These are phyloP conservation scores for Papilio machaon DNA, from an alignment of 1,140 invertebrate genomes.

Conservation along the genomic window DNA sequence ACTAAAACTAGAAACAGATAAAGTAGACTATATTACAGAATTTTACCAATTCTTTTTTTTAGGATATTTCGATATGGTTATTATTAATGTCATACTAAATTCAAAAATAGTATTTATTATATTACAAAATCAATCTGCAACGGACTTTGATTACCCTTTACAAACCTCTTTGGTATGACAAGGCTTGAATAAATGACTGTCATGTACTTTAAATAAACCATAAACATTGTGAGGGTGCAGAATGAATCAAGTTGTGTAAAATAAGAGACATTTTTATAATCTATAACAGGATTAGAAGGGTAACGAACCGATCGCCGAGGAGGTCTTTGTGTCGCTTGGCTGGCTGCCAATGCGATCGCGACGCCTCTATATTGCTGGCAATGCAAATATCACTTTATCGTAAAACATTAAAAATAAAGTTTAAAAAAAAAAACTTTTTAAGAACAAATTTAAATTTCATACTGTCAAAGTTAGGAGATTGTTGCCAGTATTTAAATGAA, in stretches of 20 bases:
- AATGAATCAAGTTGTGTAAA: constrained; percentile 20
- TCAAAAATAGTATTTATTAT: too few relatives aligned
- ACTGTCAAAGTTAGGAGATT: too few relatives aligned
- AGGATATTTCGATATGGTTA: too few relatives aligned
- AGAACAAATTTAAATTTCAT: neutral
- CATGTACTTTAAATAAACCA: constrained; percentile 17
- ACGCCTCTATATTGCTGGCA: constrained; percentile 17
- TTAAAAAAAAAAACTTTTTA: neutral
- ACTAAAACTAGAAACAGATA: too few relatives aligned
- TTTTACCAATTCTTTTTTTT: too few relatives aligned
- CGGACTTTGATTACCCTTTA: neutral
- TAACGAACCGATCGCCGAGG: constrained; percentile 32
- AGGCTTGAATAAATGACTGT: neutral
- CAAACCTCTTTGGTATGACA: neutral
- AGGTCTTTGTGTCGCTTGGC: constrained; percentile 39
- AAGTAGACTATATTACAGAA: too few relatives aligned
- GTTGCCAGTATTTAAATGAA: neutral
- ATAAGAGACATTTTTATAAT: constrained; percentile 29
- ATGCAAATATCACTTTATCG: constrained; percentile 9
- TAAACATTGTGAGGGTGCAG: neutral
- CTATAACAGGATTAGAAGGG: constrained; percentile 38
- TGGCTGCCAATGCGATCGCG: constrained; percentile 21
- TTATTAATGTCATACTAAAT: too few relatives aligned
- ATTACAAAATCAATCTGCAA: too few relatives aligned
- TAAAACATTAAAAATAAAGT: constrained; percentile 5